Evolutionary conservation across 2,888 invertebrate genomes (phyloP), one percentile per base, ranked within the genome.

Genomic region (Caenorhabditis sp.): DNA sequence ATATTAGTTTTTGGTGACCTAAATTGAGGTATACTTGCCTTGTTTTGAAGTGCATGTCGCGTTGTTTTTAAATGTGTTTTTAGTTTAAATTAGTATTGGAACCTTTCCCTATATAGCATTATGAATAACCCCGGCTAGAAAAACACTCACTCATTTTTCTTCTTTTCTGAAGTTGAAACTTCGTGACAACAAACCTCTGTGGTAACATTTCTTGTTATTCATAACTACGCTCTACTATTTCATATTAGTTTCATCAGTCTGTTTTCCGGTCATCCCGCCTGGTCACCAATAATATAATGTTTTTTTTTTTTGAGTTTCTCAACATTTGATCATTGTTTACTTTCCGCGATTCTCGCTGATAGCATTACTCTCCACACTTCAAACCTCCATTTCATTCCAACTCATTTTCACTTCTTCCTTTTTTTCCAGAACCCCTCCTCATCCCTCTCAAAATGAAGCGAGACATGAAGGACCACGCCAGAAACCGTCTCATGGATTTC

Each of bases 401-500:
- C 16, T 19, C 19, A 47, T 47, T 47, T 14, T 4, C 47, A 47
- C 7, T 44, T 44, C 54, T 19, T 68, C 14, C n/a, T 56, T 54
- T 51, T 10, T 19, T 51, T 7, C 19, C 14, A n/a, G 51, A 51
- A 16, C 14, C 49, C 12, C 16, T 14, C 19, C 2, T 16, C 38
- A 24, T 22, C 61, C 28, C 54, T n/a, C 0, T n/a, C 41, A 41
- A 58, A 64, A 77, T 77, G 77, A 77, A 63, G 19, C 61, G 51
- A 41, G 69, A 63, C 59, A 2, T 24, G 8, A 68, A 66, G 38
- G 26, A 68, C 41, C 66, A 76, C 28, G 24, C 77, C 10, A 77
- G 54, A 69, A 77, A 77, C 51, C 61, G 69, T 31, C 63, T 77
- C n/a, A 69, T 77, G 77, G 69, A 77, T 22, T 54, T 22, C 26